Evolutionary conservation across 2,888 invertebrate species (phyloP).

Genomic region (Hetaerina titia): DNA sequence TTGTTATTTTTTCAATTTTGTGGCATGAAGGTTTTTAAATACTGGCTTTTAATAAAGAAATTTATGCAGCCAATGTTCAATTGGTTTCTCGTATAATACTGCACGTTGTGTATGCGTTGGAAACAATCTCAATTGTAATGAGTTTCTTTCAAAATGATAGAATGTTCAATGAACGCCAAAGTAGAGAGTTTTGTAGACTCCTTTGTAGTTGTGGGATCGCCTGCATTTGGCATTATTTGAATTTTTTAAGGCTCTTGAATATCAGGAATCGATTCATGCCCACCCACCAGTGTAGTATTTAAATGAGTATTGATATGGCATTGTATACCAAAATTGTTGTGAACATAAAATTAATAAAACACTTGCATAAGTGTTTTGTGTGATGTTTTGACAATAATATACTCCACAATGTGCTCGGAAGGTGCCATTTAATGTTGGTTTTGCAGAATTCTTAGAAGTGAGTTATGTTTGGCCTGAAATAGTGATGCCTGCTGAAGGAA

Average conservation of each 20-base stretch:
- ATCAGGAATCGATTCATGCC: neutral
- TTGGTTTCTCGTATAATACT: slow-evolving; percentile 7
- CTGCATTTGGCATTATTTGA: neutral
- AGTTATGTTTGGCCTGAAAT: slow-evolving; percentile 34
- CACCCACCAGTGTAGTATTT: neutral
- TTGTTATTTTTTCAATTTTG: neutral
- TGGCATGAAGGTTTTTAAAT: slow-evolving; percentile 11
- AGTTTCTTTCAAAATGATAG: neutral
- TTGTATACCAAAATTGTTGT: neutral
- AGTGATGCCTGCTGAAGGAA: neutral
- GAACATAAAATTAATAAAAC: slow-evolving; percentile 17
- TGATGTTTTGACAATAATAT: slow-evolving; percentile 47
- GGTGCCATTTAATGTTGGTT: slow-evolving; percentile 30
- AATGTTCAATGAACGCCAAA: neutral
- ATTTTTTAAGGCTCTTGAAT: neutral
- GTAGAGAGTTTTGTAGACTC: neutral
- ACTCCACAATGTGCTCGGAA: neutral
- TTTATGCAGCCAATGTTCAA: neutral
- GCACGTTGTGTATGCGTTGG: slow-evolving; percentile 49
- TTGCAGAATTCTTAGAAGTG: slow-evolving; percentile 30
- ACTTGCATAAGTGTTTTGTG: slow-evolving; percentile 24
- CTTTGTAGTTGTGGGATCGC: neutral
- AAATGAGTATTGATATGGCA: neutral
- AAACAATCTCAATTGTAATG: neutral
- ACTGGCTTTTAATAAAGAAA: neutral